Base-by-base conservation (phyloP, 2,888 invertebrate genomes). In the Rhamnusium bicolor region DNA sequence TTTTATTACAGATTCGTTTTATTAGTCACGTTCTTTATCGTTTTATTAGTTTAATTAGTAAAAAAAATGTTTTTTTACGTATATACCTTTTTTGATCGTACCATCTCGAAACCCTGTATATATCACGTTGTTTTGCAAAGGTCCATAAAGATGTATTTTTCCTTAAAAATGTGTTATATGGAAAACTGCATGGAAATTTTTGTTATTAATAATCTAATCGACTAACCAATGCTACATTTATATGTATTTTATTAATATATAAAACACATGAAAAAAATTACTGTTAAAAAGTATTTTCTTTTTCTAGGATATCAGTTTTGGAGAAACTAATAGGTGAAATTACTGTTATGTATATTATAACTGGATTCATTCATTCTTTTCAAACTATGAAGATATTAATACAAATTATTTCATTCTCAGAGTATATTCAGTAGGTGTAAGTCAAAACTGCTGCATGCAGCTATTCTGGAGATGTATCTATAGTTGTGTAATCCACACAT, bases 101-200 rank as follows among this genome's bases (percentile, higher is more conserved):
- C 58, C 58, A 58, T 14, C 32, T 12, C 32, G 58, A 18, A 32
- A 32, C 58, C 16, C n/a, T 24, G 24, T 24, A 24, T 54, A 24
- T 24, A 54, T 21, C 54, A 54, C 54, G 21, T 32, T 32, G 18
- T 19, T n/a, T n/a, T n/a, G n/a, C n/a, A n/a, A n/a, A n/a, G n/a
- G 58, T 58, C 58, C 58, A 58, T 29, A 12, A 21, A 24, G 58
- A 58, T 18, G 58, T 58, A 32, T 40, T 40, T 29, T 58, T 58
- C 58, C 58, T 58, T 58, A 58, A 58, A 58, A 58, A 58, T 58
- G 29, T 14, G 32, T 58, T 32, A 58, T 32, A 32, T 58, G 58
- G 29, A 58, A 40, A 40, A 40, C 4, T n/a, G 40, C 40, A n/a
- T n/a, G 40, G 40, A n/a, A n/a, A 32, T 5, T 40, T n/a, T n/a